Evolutionary conservation across 2,888 invertebrate genomes (phyloP).

Genomic region (Macaria liturata): DNA sequence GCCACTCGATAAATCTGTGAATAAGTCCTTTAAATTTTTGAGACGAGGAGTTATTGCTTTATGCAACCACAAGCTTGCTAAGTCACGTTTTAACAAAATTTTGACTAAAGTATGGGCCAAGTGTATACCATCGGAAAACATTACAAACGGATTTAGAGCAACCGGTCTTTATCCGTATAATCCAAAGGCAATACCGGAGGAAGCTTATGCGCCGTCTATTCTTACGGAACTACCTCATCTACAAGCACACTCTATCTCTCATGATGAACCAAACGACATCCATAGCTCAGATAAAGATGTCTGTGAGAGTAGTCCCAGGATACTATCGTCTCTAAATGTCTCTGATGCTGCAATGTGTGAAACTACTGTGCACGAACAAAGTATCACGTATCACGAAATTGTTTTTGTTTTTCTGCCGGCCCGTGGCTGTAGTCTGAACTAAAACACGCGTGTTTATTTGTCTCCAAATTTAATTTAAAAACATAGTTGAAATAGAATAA

Average conservation of each 20-base stretch:
- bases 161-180: conserved; percentile 1
- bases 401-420: no score
- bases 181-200: conserved; percentile 3
- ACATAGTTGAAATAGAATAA: no score
- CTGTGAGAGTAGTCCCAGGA: no score
- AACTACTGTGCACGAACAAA: background rate
- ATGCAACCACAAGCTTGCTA: background rate
- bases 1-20: conserved; percentile 1
- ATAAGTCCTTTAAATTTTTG: conserved; percentile 25
- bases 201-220: conserved; percentile 3
- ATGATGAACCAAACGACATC: no score
- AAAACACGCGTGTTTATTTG: no score
- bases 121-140: background rate
- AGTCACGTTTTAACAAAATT: conserved; percentile 13
- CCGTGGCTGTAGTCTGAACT: no score
- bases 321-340: background rate
- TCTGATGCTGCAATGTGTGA: background rate
- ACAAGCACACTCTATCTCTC: no score
- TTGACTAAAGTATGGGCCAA: conserved; percentile 15
- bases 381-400: background rate
- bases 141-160: conserved; percentile 1
- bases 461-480: no score
- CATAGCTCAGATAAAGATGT: no score
- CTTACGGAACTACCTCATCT: background rate
- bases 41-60: conserved; percentile 27